Conservation (phyloP, 2,113 vertebrate genomes). For the Cyanistes caeruleus region DNA sequence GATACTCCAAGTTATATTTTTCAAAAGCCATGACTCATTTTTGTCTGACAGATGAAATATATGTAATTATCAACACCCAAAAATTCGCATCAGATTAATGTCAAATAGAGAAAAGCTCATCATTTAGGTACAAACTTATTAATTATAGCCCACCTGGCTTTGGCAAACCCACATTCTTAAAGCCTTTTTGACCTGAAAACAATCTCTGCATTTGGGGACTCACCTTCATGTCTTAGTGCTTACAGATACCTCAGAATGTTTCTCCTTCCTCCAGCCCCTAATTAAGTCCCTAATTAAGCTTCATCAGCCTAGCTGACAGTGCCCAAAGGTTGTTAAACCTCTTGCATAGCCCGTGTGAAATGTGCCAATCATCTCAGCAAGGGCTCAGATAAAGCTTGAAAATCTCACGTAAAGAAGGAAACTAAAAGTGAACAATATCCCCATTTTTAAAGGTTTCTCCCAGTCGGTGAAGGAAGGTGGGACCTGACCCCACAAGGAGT, state of each 20-base stretch:
- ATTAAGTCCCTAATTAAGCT: not conserved
- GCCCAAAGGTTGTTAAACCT: not conserved
- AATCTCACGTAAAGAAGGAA: not conserved
- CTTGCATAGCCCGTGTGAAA: fast-evolving
- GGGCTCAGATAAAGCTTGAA: not conserved
- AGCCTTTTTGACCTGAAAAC: not conserved
- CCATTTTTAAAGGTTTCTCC: not conserved
- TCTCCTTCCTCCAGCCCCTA: not conserved
- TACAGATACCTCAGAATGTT: not conserved
- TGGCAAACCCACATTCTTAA: fast-evolving
- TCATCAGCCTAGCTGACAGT: not conserved
- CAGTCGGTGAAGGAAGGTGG: not conserved
- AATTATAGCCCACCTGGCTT: not conserved
- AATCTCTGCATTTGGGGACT: not conserved
- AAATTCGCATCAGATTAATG: not conserved
- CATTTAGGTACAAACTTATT: not conserved
- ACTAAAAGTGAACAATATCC: not conserved
- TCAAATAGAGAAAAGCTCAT: not conserved
- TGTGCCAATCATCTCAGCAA: not conserved
- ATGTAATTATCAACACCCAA: not conserved
- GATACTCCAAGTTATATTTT: not conserved
- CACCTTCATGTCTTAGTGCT: not conserved
- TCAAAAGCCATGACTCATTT: not conserved
- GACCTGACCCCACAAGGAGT: not conserved
- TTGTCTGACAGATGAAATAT: not conserved